Conservation (phyloP, 2,113 vertebrate species). For the Mirounga angustirostris region DNA sequence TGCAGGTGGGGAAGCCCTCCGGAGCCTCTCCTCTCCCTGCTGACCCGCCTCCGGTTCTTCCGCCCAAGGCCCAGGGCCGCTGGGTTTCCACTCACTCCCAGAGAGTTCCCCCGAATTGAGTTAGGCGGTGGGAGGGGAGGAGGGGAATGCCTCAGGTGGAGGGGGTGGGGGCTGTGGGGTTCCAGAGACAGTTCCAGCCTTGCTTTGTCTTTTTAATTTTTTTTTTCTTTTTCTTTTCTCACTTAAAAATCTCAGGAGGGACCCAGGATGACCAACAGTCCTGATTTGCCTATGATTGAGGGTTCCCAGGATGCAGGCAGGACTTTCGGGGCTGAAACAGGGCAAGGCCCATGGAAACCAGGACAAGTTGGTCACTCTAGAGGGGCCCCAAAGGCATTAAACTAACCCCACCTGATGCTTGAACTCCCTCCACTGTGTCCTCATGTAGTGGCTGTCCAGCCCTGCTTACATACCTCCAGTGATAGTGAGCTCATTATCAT, state of each 20-base stretch:
- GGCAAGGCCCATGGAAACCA: not conserved
- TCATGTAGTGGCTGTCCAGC: not conserved
- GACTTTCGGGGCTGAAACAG: not conserved
- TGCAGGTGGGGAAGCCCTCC: not conserved
- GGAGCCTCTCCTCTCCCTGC: not conserved
- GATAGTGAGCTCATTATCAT: not conserved
- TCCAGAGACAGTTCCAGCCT: not conserved
- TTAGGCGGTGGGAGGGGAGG: too few species aligned
- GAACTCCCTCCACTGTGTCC: not conserved
- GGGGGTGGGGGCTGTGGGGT: accelerated
- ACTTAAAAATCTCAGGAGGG: not conserved
- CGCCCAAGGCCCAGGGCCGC: not conserved
- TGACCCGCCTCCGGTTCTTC: accelerated
- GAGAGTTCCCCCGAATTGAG: not conserved
- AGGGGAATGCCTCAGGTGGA: accelerated
- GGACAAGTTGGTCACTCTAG: not conserved
- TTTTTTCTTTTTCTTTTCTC: not conserved
- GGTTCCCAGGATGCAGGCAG: not conserved
- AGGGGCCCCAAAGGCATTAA: not conserved
- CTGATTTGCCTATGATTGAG: not conserved
- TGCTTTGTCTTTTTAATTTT: not conserved
- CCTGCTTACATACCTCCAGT: not conserved
- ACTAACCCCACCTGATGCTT: not conserved
- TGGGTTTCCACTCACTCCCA: not conserved
- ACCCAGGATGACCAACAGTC: not conserved